These are phyloP conservation scores for Amphimallon solstitiale DNA, from an alignment of 2,888 invertebrate species.

Conservation along the genomic window DNA sequence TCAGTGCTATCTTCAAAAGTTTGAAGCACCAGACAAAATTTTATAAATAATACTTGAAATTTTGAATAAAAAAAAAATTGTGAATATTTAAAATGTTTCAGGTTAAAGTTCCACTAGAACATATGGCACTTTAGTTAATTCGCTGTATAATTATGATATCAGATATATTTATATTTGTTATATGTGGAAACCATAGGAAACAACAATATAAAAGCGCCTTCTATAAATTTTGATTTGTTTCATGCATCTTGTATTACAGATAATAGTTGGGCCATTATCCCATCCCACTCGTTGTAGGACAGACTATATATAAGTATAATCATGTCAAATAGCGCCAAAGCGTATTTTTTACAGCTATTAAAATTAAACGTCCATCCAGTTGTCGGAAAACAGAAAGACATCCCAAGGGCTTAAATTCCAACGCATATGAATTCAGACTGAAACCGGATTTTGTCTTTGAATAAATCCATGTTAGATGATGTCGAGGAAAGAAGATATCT, in stretches of 20 bases:
- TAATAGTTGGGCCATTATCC: too few relatives aligned
- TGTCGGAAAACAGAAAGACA: conserved; percentile 19
- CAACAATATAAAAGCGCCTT: too few relatives aligned
- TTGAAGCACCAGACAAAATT: too few relatives aligned
- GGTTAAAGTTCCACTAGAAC: too few relatives aligned
- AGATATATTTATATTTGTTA: neutral
- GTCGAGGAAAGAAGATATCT: conserved; percentile 30
- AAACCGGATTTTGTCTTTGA: conserved; percentile 33
- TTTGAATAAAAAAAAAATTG: too few relatives aligned
- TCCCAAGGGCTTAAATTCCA: conserved; percentile 33
- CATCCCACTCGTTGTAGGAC: neutral
- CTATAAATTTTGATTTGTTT: too few relatives aligned
- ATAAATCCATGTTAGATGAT: conserved; percentile 32
- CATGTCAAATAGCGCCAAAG: conserved; percentile 13
- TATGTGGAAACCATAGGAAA: neutral
- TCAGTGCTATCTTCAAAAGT: too few relatives aligned
- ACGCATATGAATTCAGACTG: conserved; percentile 18
- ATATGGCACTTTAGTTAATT: too few relatives aligned
- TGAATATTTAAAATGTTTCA: too few relatives aligned
- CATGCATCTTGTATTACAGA: too few relatives aligned
- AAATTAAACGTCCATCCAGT: conserved; percentile 29
- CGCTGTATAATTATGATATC: too few relatives aligned
- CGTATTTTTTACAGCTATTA: conserved; percentile 29
- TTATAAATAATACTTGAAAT: too few relatives aligned
- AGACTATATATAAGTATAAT: conserved; percentile 13